These are phyloP conservation scores for Pavo muticus DNA, from an alignment of 2,113 vertebrate species.

Conservation along the genomic window DNA sequence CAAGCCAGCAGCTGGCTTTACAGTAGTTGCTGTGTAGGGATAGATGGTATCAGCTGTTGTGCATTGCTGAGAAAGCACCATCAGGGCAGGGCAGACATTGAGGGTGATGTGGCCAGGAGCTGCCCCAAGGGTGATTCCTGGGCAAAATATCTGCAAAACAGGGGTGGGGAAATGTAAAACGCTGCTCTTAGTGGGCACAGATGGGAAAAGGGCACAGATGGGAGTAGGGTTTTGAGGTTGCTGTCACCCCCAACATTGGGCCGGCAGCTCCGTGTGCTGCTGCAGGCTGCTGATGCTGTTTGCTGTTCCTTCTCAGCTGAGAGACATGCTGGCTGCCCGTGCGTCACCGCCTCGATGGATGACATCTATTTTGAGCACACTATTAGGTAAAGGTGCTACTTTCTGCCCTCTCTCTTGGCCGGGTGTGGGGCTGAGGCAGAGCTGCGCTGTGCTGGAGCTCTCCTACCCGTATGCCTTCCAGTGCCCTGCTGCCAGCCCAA, in stretches of 20 bases:
- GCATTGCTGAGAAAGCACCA: background rate
- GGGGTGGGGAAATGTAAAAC: background rate
- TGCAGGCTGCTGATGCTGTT: slow-evolving; percentile 9
- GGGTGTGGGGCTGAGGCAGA: background rate
- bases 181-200: rapidly evolving
- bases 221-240: background rate
- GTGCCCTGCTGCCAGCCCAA: background rate
- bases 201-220: background rate
- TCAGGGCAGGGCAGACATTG: background rate
- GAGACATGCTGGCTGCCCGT: slow-evolving; percentile 90
- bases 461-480: background rate
- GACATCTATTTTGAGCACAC: slow-evolving; percentile 96
- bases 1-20: rapidly evolving
- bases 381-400: slow-evolving; percentile 83
- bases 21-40: rapidly evolving
- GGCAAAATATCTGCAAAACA: rapidly evolving
- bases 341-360: slow-evolving; percentile 95
- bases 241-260: background rate
- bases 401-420: background rate
- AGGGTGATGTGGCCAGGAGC: background rate
- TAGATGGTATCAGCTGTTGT: background rate
- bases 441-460: background rate
- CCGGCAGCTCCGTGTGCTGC: background rate
- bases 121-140: background rate
- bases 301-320: slow-evolving; percentile 83